Conservation (phyloP, 2,797 vertebrate genomes). For the Darevskia mixta region DNA sequence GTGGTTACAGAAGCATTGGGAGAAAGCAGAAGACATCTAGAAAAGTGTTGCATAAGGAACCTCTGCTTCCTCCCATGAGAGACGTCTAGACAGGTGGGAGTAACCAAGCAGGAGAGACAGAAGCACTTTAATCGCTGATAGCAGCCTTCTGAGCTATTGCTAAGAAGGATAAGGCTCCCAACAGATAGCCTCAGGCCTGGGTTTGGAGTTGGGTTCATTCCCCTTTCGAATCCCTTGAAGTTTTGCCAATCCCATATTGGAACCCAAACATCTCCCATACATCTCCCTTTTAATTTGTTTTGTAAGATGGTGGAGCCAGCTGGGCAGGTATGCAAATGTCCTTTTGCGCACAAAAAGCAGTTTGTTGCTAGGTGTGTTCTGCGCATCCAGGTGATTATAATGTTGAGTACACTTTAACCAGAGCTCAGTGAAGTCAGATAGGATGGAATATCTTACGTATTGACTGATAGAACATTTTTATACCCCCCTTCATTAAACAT, state of each 20-base stretch:
- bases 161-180: conserved; percentile 56
- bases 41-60: conserved; percentile 20
- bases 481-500: too few relatives aligned
- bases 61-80: not conserved
- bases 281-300: conserved; percentile 16
- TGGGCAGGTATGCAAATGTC: not conserved
- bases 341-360: conserved; percentile 43
- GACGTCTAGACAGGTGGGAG: conserved; percentile 64
- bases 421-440: not conserved
- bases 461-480: too few relatives aligned
- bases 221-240: conserved; percentile 64
- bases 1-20: not conserved
- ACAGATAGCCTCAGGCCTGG: conserved; percentile 60
- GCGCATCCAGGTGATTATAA: conserved; percentile 26
- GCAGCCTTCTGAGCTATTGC: conserved; percentile 49
- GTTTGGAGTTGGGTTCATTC: conserved; percentile 63
- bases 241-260: conserved; percentile 62
- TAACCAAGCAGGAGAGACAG: conserved; percentile 37
- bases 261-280: conserved; percentile 53
- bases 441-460: too few relatives aligned
- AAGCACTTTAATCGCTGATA: conserved; percentile 67
- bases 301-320: conserved; percentile 26
- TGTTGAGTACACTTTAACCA: conserved; percentile 15
- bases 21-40: not conserved
- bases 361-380: not conserved